These are phyloP conservation scores for Hoplostethus mediterraneus DNA, from an alignment of 2,797 vertebrate species.

Conservation along the genomic window DNA sequence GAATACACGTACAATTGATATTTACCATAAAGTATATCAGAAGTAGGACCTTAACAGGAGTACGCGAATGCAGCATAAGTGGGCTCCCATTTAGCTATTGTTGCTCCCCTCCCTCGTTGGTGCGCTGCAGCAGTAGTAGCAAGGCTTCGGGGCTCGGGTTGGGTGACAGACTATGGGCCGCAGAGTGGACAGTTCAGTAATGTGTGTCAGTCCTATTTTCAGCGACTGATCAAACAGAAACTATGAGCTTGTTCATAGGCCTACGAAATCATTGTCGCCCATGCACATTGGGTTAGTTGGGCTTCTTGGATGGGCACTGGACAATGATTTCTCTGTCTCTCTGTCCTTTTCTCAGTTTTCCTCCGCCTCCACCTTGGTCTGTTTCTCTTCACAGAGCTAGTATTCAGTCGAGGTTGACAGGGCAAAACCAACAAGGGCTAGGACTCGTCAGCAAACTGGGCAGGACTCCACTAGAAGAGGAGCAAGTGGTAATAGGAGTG, in stretches of 20 bases:
- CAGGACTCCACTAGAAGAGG: neutral
- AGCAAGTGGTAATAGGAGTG: neutral
- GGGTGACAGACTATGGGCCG: neutral
- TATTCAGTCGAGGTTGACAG: constrained; percentile 70
- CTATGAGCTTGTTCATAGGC: neutral
- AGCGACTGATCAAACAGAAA: constrained; percentile 2
- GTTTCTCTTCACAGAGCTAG: constrained; percentile 47
- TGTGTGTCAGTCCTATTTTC: neutral
- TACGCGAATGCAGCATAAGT: neutral
- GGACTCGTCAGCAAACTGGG: constrained; percentile 18
- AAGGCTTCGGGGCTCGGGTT: neutral
- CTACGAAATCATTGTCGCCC: constrained; percentile 1
- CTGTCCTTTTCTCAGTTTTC: constrained; percentile 23
- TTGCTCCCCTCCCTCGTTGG: neutral
- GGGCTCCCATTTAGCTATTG: constrained; percentile 36
- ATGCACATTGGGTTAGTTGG: constrained; percentile 8
- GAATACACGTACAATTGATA: constrained; percentile 49
- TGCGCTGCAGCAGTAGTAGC: constrained; percentile 38
- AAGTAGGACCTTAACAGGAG: too few relatives aligned
- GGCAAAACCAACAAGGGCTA: constrained; percentile 55
- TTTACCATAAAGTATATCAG: too few relatives aligned
- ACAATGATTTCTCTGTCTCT: constrained; percentile 14
- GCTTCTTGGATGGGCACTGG: neutral
- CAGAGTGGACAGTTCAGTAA: constrained; percentile 21
- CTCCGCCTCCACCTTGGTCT: constrained; percentile 30